Conservation (phyloP, 2,113 vertebrate species). For the Tyrannus savana region DNA sequence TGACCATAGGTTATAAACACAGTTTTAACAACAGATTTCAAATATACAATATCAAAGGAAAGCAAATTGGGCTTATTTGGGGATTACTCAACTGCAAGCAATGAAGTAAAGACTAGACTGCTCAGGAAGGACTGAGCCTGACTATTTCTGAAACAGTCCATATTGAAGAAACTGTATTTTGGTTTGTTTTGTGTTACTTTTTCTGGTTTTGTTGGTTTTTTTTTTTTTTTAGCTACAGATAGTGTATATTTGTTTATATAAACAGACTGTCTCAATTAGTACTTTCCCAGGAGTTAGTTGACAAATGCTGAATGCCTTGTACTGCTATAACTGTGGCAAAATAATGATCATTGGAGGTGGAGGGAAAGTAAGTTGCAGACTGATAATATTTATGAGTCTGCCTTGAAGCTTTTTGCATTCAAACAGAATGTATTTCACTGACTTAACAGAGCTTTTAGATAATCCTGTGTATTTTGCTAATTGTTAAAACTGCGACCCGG, state of each 20-base stretch:
- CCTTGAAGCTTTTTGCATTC: neutral
- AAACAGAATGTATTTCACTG: neutral
- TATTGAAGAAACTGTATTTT: neutral
- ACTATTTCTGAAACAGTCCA: neutral
- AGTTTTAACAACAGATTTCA: neutral
- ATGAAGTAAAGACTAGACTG: neutral
- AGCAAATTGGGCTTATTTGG: neutral
- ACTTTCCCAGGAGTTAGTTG: neutral
- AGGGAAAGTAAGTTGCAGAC: neutral
- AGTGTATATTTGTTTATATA: neutral
- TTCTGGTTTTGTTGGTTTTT: neutral
- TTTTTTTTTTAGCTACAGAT: neutral
- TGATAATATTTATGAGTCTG: neutral
- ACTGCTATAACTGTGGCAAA: neutral
- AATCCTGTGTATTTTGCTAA: slow-evolving; percentile 17
- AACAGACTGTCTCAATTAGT: neutral
- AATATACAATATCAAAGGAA: neutral
- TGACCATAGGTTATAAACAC: neutral
- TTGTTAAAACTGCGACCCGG: neutral
- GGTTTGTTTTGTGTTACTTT: neutral
- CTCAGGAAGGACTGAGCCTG: neutral
- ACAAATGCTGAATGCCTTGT: neutral
- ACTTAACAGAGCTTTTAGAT: neutral
- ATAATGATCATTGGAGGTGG: neutral
- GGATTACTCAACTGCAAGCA: neutral